Evolutionary conservation across 2,888 invertebrate species (phyloP), one percentile per base, ranked within the genome.

Genomic region (Lydus trimaculatus): DNA sequence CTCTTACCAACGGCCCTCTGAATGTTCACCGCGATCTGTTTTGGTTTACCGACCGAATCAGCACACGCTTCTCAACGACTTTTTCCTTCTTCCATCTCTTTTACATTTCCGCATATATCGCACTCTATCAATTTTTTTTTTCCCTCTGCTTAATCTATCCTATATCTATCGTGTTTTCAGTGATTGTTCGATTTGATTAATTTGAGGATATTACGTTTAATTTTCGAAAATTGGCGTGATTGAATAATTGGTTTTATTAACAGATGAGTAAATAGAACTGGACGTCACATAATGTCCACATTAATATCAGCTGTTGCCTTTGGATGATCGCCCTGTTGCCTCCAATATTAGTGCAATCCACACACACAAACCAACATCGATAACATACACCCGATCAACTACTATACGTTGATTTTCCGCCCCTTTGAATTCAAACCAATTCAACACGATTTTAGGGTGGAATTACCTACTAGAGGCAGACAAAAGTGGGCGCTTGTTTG

Each of bases 1-100:
- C 76, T 81, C 76, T 48, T 72, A 71, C 73, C 5, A 75, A 74
- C 76, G 75, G 73, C 79, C 76, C 71, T 52, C 64, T 73, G 78
- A 78, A 79, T 78, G 78, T 76, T 78, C 79, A 80, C 79, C 78
- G 78, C 81, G 82, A 81, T 81, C 82, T 80, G 80, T 82, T 80
- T 80, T 77, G 81, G 81, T 81, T 80, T 81, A 81, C 81, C 81
- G 81, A 82, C 79, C 80, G 81, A 76, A 79, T 78, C 80, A 77
- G 72, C 72, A 74, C 76, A 75, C 76, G 75, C 73, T 73, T 72
- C 66, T 63, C 72, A 76, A 77, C 52, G 66, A 67, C 68, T 60
- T 31, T 20, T 20, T 4, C 20, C 2, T 20, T 11, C 2, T 20
- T 20, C 48, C n/a, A n/a, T 48, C 39, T 11, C 48, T 8, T 20